Conservation (phyloP, 2,888 invertebrate genomes). For the Cantharis rufa region DNA sequence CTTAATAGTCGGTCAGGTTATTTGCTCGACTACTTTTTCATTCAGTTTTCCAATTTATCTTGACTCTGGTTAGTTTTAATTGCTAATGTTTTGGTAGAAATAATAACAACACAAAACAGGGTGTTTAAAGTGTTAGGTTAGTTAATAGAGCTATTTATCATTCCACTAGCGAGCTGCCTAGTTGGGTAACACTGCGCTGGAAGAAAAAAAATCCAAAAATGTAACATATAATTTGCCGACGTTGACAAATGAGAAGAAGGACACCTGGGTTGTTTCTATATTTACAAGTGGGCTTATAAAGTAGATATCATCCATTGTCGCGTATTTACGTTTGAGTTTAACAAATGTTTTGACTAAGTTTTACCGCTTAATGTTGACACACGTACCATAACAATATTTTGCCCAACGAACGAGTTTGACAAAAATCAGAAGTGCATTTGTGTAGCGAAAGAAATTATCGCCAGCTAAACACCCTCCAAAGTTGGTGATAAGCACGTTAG, state of each 20-base stretch:
- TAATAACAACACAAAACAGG: not conserved
- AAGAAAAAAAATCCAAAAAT: not conserved
- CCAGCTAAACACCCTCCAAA: not conserved
- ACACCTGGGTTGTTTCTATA: constrained; percentile 1
- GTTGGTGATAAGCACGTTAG: not conserved
- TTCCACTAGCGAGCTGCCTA: not conserved
- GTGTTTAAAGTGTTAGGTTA: not conserved
- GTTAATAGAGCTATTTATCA: not conserved
- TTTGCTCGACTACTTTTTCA: not conserved
- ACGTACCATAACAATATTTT: not conserved
- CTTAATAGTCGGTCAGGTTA: not conserved
- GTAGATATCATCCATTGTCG: not conserved
- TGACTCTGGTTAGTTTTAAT: not conserved
- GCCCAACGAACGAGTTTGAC: not conserved
- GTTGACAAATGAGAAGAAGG: not conserved
- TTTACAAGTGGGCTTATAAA: constrained; percentile 1
- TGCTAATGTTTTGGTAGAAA: not conserved
- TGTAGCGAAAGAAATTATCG: not conserved
- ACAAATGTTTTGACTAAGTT: not conserved
- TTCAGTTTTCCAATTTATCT: not conserved
- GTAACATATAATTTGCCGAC: not conserved
- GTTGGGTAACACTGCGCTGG: not conserved
- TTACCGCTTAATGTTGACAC: not conserved
- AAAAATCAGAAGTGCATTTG: not conserved
- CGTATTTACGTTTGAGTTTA: not conserved